Percentiles rank a stretch among this genome's conserved stretches.
Conservation (phyloP, 2,888 invertebrate genomes). For the Xanthia togata region DNA sequence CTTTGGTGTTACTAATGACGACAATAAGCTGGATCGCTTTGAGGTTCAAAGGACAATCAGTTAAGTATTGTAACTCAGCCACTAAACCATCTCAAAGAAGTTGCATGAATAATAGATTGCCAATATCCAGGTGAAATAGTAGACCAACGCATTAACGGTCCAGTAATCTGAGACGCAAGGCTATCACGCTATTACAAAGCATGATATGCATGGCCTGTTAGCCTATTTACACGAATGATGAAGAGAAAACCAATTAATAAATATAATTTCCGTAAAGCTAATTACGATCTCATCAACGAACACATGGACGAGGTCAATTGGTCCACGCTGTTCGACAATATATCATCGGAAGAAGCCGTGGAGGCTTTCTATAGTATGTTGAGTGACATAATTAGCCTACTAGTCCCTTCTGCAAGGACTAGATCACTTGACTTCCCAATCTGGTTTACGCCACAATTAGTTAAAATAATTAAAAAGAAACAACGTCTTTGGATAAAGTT, state of each 20-base stretch:
- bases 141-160: neutral
- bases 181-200: neutral
- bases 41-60: neutral
- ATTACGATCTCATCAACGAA: no score
- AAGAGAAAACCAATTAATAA: no score
- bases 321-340: no score
- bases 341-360: no score
- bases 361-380: neutral
- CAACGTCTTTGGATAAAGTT: slow-evolving; percentile 1
- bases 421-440: slow-evolving; percentile 10
- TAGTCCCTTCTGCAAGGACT: neutral
- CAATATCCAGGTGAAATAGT: neutral
- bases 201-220: neutral
- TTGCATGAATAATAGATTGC: neutral
- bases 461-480: slow-evolving; percentile 12
- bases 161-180: neutral
- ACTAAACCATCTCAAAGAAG: neutral
- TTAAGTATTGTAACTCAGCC: neutral
- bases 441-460: slow-evolving; percentile 7
- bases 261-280: no score
- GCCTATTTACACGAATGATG: no score
- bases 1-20: neutral
- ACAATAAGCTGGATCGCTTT: neutral
- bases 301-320: no score
- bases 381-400: neutral